Percentiles rank a stretch among this genome's conserved stretches.
Evolutionary conservation across 2,888 invertebrate genomes (phyloP).

Genomic region (Lamellibrachia satsuma): DNA sequence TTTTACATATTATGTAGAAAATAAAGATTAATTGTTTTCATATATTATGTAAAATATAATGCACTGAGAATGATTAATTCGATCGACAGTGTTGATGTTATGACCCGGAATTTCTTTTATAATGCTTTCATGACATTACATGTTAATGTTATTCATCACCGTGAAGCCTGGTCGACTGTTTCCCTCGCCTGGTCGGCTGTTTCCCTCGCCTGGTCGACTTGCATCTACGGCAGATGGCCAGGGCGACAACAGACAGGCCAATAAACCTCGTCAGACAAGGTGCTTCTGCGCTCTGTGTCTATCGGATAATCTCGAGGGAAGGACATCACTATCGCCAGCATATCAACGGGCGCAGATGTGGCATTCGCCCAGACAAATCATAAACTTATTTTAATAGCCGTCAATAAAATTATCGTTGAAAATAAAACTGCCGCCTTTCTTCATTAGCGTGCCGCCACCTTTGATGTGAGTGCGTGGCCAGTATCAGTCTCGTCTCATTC

Average conservation of each 20-base stretch:
- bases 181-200: neutral
- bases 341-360: neutral
- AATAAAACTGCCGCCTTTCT: slow-evolving; percentile 17
- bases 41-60: neutral
- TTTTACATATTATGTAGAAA: neutral
- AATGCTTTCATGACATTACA: neutral
- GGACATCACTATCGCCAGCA: neutral
- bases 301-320: neutral
- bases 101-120: neutral
- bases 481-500: neutral
- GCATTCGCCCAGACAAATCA: neutral
- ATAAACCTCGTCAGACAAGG: neutral
- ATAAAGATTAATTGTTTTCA: neutral
- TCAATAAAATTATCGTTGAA: slow-evolving; percentile 13
- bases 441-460: neutral
- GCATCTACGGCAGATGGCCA: neutral
- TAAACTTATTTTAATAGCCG: slow-evolving; percentile 11
- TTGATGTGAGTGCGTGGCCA: slow-evolving; percentile 5
- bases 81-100: neutral
- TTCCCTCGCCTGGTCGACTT: neutral
- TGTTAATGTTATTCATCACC: neutral
- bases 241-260: neutral
- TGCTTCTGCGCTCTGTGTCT: neutral
- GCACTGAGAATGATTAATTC: neutral
- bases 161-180: neutral